Evolutionary conservation across 1,140 invertebrate genomes (phyloP), one percentile per base, ranked within the genome.

Genomic region (Thaumetopoea pityocampa): DNA sequence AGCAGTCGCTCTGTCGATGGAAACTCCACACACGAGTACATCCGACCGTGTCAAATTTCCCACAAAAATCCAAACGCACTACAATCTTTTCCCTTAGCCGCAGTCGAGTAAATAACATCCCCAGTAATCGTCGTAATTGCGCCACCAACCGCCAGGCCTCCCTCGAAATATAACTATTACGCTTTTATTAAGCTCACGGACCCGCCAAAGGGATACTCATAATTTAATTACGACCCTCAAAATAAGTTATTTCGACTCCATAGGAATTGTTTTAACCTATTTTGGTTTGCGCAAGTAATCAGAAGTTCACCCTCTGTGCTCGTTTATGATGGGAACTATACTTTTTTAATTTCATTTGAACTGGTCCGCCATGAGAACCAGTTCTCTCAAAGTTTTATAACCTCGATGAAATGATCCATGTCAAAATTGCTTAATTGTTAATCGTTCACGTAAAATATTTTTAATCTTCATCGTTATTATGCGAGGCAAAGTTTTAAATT

Each of bases 131-230:
- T 51, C 45, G 56, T 76, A 73, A 79, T 76, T 74, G 64, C 56
- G 57, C 67, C 67, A 69, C 69, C 60, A 61, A 56, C 36, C 53
- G 56, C 51, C 57, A 29, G 52, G 62, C 70, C 67, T 67, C 62
- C 56, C 44, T 49, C 52, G 50, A 73, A 63, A 76, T 65, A 77
- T 73, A 80, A 74, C 72, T 71, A 77, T 80, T 76, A 73, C 64
- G 68, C 67, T 67, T 71, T 80, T 80, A 80, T 77, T 80, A 71
- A 71, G 67, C 67, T 71, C 65, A 66, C 51, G 66, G 60, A 60
- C 68, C 64, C 58, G 56, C 61, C 55, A 69, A 69, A 71, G 71
- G 66, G 71, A 73, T 67, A 54, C 54, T 70, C 63, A 67, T 77
- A 78, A 80, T 80, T 80, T 67, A 71, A 80, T 80, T 77, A 77